phyloP scores from a whole-genome alignment of 2,113 vertebrate genomes.

The Bombycilla garrulus region DNA sequence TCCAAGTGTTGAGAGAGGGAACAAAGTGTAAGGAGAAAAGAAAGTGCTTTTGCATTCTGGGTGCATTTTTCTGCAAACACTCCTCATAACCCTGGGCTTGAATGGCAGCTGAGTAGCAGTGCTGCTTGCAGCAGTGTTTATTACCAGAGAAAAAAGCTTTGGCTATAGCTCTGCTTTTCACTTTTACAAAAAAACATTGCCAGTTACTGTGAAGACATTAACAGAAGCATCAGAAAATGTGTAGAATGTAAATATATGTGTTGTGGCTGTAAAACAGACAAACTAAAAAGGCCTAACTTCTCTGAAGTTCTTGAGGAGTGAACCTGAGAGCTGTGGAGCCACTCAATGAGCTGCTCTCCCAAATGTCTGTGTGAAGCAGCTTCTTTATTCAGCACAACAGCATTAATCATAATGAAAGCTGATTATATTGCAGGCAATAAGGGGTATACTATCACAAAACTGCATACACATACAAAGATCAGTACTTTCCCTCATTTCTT shows the following conservation, averaged over 20 bases:
- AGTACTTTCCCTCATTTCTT: background rate
- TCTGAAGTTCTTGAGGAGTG: background rate
- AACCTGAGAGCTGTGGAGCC: background rate
- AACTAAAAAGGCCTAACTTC: background rate
- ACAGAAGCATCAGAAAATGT: background rate
- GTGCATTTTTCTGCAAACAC: background rate
- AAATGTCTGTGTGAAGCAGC: background rate
- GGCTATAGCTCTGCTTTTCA: background rate
- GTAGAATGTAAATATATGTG: background rate
- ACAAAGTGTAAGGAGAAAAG: background rate
- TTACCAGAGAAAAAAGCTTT: constrained; percentile 1
- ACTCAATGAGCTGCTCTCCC: background rate
- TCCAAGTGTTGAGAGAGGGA: background rate
- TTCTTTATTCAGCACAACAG: background rate
- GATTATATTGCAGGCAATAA: background rate
- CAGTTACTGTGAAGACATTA: background rate
- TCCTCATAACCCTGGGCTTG: background rate
- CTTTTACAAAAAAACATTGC: background rate
- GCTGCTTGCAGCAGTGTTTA: background rate
- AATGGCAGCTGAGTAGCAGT: background rate
- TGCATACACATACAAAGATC: background rate
- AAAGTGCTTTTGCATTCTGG: background rate
- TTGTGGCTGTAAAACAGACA: background rate
- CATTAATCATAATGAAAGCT: background rate
- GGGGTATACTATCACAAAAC: background rate